Conservation (phyloP, 1,140 invertebrate genomes). For the Eumaeus atala region DNA sequence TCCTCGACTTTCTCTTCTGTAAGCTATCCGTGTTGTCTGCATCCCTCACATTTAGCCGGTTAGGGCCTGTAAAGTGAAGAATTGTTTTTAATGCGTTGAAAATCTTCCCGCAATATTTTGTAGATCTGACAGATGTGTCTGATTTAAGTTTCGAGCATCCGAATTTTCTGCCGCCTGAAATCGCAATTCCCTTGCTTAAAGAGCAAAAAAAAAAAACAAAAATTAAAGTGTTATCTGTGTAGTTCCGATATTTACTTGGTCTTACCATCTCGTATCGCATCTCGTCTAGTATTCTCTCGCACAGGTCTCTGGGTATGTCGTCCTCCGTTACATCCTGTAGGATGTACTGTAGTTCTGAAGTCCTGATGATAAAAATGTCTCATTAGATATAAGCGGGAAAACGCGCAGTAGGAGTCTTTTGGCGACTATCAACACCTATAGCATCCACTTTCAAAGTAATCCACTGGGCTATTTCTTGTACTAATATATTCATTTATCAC, state of each 20-base stretch:
- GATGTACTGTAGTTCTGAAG: conserved; percentile 65
- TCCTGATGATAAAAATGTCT: conserved; percentile 35
- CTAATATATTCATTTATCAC: too few species aligned
- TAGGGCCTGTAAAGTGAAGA: conserved; percentile 65
- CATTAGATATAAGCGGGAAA: too few species aligned
- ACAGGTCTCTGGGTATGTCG: conserved; percentile 93
- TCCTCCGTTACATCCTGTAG: conserved; percentile 85
- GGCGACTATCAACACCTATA: too few species aligned
- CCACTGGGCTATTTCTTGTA: too few species aligned
- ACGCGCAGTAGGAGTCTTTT: too few species aligned
- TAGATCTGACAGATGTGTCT: conserved; percentile 56
- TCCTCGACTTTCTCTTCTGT: conserved; percentile 35
- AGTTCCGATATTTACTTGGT: conserved; percentile 64
- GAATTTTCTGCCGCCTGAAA: conserved; percentile 70
- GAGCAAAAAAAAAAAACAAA: conserved; percentile 34
- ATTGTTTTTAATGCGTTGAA: conserved; percentile 63
- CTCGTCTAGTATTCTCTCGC: conserved; percentile 93
- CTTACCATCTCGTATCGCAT: conserved; percentile 93
- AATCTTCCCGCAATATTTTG: conserved; percentile 63
- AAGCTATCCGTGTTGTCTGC: too few species aligned
- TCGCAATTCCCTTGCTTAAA: conserved; percentile 22
- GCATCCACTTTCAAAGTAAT: too few species aligned
- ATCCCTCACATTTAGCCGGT: conserved; percentile 62
- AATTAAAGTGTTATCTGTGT: conserved; percentile 21
- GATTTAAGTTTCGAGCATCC: conserved; percentile 61